These are phyloP conservation scores for Papilio helenus DNA, from an alignment of 1,140 invertebrate species.

Conservation along the genomic window DNA sequence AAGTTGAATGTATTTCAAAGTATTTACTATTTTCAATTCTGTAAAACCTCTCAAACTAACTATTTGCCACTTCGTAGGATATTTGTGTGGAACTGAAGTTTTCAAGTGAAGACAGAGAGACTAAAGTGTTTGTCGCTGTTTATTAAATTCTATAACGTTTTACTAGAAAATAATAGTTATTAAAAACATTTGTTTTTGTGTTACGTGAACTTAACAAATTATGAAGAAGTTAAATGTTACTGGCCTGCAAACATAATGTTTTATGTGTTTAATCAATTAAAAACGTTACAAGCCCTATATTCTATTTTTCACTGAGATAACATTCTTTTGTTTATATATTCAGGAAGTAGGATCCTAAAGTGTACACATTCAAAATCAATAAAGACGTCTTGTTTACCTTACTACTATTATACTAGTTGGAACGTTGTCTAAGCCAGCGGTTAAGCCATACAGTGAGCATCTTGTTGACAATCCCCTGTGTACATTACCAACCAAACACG, in stretches of 20 bases:
- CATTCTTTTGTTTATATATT: too few species aligned
- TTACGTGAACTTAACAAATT: too few species aligned
- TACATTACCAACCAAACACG: conserved; percentile 1
- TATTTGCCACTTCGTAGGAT: neutral
- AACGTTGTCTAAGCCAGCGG: neutral
- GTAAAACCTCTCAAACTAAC: neutral
- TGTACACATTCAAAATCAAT: neutral
- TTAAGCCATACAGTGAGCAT: neutral
- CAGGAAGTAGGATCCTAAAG: too few species aligned
- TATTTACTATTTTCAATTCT: neutral
- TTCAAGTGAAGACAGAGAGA: neutral
- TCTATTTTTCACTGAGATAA: too few species aligned
- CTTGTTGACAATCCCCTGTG: conserved; percentile 2
- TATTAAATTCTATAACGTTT: neutral
- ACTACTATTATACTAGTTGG: neutral
- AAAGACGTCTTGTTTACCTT: neutral
- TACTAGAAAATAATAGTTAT: too few species aligned
- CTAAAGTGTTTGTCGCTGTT: conserved; percentile 3
- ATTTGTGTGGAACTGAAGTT: conserved; percentile 8
- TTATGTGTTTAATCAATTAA: too few species aligned
- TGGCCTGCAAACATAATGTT: too few species aligned
- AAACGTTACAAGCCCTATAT: too few species aligned
- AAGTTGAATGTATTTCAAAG: neutral
- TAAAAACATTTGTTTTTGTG: too few species aligned
- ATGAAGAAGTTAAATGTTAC: too few species aligned